Evolutionary conservation across 2,888 invertebrate species (phyloP).

Genomic region (Acanthoscelides obtectus): DNA sequence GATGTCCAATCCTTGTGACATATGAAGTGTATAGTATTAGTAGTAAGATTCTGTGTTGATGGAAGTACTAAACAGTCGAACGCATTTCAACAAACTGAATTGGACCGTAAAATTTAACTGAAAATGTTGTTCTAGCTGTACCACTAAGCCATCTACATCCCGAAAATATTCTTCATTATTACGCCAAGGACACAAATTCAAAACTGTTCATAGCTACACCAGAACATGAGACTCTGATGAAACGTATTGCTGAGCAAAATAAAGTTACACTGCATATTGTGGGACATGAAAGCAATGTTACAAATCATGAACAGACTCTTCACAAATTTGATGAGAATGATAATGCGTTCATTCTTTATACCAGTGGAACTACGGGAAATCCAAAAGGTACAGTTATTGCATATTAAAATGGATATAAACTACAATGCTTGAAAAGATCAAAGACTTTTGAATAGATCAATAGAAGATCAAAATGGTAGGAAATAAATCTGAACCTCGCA

Average conservation of each 20-base stretch:
- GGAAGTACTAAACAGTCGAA: too few species aligned
- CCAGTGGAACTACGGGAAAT: slow-evolving; percentile 79
- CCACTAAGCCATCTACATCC: slow-evolving; percentile 74
- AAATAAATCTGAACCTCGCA: too few species aligned
- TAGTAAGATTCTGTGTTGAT: too few species aligned
- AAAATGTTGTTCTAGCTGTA: slow-evolving; percentile 57
- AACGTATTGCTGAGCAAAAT: slow-evolving; percentile 55
- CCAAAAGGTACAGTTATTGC: slow-evolving; percentile 77
- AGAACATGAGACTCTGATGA: slow-evolving; percentile 56
- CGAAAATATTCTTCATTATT: slow-evolving; percentile 67
- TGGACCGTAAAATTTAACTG: neutral
- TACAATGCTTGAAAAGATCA: too few species aligned
- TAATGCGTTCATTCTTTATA: slow-evolving; percentile 79
- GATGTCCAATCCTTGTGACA: too few species aligned
- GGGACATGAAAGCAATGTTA: slow-evolving; percentile 49
- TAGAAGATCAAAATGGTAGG: too few species aligned
- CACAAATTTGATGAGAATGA: slow-evolving; percentile 56
- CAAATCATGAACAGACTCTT: slow-evolving; percentile 38
- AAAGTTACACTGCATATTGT: slow-evolving; percentile 47
- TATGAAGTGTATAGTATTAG: too few species aligned
- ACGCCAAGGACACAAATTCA: slow-evolving; percentile 65
- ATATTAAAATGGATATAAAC: too few species aligned
- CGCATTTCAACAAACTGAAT: too few species aligned
- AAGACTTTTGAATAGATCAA: too few species aligned
- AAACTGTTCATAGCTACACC: slow-evolving; percentile 63